Conservation (phyloP, 2,888 invertebrate genomes). For the Drosophila meridiana region DNA sequence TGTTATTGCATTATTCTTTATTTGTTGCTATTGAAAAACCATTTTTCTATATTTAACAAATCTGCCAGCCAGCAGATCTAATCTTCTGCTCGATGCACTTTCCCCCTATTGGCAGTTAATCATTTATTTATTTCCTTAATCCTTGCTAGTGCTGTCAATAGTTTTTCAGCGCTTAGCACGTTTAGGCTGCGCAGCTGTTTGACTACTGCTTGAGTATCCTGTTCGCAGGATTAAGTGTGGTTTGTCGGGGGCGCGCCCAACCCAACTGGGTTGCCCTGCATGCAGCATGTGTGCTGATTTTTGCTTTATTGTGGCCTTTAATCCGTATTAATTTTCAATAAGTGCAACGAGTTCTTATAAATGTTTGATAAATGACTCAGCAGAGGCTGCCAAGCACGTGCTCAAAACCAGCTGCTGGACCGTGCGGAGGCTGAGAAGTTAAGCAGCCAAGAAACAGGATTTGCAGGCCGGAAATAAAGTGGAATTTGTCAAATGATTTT, state of each 20-base stretch:
- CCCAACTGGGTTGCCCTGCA: slow-evolving; percentile 22
- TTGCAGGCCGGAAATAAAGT: neutral
- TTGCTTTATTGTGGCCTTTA: slow-evolving; percentile 68
- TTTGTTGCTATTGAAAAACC: slow-evolving; percentile 51
- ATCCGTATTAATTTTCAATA: slow-evolving; percentile 78
- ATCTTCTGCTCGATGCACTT: neutral
- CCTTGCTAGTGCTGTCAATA: slow-evolving; percentile 57
- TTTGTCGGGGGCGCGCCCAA: slow-evolving; percentile 16
- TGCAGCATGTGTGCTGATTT: slow-evolving; percentile 72
- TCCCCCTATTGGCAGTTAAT: slow-evolving; percentile 36
- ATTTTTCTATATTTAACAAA: slow-evolving; percentile 62
- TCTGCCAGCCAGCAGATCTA: slow-evolving; percentile 13
- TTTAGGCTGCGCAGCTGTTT: slow-evolving; percentile 63
- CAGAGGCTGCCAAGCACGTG: slow-evolving; percentile 45
- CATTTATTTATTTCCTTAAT: slow-evolving; percentile 67
- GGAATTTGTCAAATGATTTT: neutral
- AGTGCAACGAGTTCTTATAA: slow-evolving; percentile 66
- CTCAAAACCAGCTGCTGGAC: slow-evolving; percentile 17
- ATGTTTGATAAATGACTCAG: slow-evolving; percentile 68
- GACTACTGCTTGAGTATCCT: slow-evolving; percentile 66
- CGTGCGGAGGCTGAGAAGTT: neutral
- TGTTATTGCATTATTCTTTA: slow-evolving; percentile 43
- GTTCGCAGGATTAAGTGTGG: slow-evolving; percentile 73
- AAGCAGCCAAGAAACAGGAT: neutral
- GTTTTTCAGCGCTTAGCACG: slow-evolving; percentile 37